Percentiles rank a stretch among this genome's conserved stretches.
Evolutionary conservation across 2,113 vertebrate species (phyloP).

Genomic region (Erythrocercus mccallii): DNA sequence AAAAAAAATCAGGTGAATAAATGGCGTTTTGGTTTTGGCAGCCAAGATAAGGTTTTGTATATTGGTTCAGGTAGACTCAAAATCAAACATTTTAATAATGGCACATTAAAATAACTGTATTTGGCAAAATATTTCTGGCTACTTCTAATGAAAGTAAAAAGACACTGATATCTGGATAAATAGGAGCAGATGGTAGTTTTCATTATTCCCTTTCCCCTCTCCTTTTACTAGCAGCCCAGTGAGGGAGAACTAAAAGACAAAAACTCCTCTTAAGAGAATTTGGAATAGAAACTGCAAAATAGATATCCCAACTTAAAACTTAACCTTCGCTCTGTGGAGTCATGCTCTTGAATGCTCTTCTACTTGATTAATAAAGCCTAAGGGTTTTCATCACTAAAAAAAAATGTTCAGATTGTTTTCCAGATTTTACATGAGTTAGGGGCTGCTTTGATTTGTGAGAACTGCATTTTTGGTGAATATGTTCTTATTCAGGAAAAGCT

Average conservation of each 20-base stretch:
- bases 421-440: not conserved
- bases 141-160: not conserved
- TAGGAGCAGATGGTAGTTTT: not conserved
- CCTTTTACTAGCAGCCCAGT: not conserved
- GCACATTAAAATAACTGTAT: not conserved
- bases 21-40: not conserved
- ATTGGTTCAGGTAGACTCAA: not conserved
- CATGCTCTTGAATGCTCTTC: not conserved
- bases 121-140: not conserved
- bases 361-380: not conserved
- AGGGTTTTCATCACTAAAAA: not conserved
- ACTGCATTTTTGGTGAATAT: not conserved
- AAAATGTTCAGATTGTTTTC: not conserved
- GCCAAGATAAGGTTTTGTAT: not conserved
- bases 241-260: not conserved
- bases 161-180: not conserved
- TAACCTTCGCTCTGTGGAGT: not conserved
- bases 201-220: not conserved
- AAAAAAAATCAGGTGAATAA: not conserved
- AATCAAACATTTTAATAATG: not conserved
- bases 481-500: not conserved
- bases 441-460: constrained; percentile 32
- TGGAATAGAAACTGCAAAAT: not conserved
- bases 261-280: not conserved
- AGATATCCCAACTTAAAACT: not conserved